Evolutionary conservation across 2,113 vertebrate species (phyloP).

Genomic region (Thryonomys swinderianus): DNA sequence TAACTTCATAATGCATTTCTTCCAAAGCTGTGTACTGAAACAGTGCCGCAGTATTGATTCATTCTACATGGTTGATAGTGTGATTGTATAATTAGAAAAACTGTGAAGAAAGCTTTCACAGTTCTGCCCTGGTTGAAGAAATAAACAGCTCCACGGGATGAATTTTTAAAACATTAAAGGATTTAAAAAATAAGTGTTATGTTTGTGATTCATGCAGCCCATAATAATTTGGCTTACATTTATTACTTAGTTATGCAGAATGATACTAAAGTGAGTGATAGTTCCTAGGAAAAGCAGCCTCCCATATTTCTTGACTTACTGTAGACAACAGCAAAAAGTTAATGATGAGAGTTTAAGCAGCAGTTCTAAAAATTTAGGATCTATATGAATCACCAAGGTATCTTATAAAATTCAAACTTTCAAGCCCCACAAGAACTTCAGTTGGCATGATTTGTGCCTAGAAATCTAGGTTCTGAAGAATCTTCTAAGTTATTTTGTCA

Average conservation of each 20-base stretch:
- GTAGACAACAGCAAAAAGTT: slow-evolving; percentile 10
- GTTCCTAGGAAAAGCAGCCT: neutral
- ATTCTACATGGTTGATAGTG: slow-evolving; percentile 71
- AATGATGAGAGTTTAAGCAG: neutral
- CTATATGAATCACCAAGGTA: neutral
- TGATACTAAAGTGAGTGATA: slow-evolving; percentile 12
- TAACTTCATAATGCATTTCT: slow-evolving; percentile 54
- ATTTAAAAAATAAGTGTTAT: slow-evolving; percentile 71
- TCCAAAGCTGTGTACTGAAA: slow-evolving; percentile 53
- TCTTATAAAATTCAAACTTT: neutral
- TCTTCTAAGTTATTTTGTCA: neutral
- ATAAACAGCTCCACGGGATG: slow-evolving; percentile 72
- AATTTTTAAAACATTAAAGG: slow-evolving; percentile 74
- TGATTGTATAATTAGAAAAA: slow-evolving; percentile 79
- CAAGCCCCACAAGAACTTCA: neutral
- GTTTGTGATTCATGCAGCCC: slow-evolving; percentile 62
- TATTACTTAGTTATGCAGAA: slow-evolving; percentile 58
- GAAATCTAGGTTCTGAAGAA: neutral
- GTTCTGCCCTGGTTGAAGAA: slow-evolving; percentile 70
- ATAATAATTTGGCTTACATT: slow-evolving; percentile 69
- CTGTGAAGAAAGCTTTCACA: slow-evolving; percentile 79
- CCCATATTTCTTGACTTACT: slow-evolving; percentile 23
- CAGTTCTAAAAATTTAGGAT: neutral
- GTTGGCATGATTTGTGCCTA: neutral
- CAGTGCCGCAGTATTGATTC: slow-evolving; percentile 60